phyloP scores from a whole-genome alignment of 2,888 invertebrate genomes.

The Atrina japonica region DNA sequence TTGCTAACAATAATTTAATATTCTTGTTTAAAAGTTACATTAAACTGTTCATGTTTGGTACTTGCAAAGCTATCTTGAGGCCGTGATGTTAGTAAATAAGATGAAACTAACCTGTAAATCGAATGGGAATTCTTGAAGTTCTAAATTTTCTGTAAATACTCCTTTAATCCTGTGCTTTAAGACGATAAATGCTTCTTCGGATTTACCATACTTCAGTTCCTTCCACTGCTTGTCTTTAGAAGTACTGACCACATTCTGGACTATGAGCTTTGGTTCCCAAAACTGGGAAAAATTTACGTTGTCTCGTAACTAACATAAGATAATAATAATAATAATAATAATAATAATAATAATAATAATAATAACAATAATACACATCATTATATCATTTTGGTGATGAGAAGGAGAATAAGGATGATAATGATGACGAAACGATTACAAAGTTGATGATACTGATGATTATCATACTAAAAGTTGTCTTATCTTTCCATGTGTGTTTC shows the following conservation, averaged over 20 bases:
- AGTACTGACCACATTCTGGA: constrained; percentile 69
- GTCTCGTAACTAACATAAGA: background rate
- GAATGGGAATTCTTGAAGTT: constrained; percentile 78
- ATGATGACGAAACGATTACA: too few species aligned
- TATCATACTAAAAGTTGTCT: too few species aligned
- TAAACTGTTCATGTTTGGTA: too few species aligned
- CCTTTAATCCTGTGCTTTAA: constrained; percentile 74
- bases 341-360: background rate
- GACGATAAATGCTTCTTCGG: constrained; percentile 69
- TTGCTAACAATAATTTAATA: too few species aligned
- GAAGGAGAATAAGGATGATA: too few species aligned
- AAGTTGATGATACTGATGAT: too few species aligned
- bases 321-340: background rate
- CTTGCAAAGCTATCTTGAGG: too few species aligned
- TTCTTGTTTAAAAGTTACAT: too few species aligned
- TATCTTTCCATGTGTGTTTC: too few species aligned
- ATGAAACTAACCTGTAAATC: constrained; percentile 80
- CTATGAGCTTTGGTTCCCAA: constrained; percentile 73
- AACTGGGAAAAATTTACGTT: constrained; percentile 33
- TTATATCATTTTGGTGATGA: too few species aligned
- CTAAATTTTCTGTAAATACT: constrained; percentile 74
- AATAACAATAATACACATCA: too few species aligned
- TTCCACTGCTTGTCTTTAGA: constrained; percentile 60
- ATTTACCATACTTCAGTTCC: constrained; percentile 54
- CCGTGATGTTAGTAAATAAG: too few species aligned